These are phyloP conservation scores for Petroica traversi DNA, from an alignment of 2,113 vertebrate genomes.

Conservation along the genomic window DNA sequence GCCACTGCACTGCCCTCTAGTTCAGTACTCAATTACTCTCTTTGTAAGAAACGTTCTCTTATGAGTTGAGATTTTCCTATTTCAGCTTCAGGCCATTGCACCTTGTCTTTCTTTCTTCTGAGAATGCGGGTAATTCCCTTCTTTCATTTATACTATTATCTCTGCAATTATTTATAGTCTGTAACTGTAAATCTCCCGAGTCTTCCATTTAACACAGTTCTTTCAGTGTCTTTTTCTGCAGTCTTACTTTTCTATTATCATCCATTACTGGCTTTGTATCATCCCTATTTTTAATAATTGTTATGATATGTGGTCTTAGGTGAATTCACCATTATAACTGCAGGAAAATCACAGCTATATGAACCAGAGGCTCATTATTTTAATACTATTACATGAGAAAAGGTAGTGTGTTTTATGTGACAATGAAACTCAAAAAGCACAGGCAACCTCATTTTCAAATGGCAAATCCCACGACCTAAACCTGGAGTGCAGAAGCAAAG, in stretches of 20 bases:
- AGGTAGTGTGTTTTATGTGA: neutral
- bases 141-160: slow-evolving; percentile 42
- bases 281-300: neutral
- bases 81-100: slow-evolving; percentile 41
- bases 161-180: slow-evolving; percentile 49
- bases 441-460: neutral
- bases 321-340: neutral
- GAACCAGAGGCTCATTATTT: neutral
- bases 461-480: neutral
- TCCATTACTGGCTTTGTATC: neutral
- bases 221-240: neutral
- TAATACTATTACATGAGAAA: neutral
- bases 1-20: neutral
- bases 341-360: neutral
- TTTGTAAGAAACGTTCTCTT: neutral
- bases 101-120: slow-evolving; percentile 18
- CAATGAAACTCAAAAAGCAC: neutral
- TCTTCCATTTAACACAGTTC: neutral
- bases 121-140: slow-evolving; percentile 43
- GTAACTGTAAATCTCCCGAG: neutral
- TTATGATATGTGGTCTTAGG: neutral
- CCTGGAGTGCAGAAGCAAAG: neutral
- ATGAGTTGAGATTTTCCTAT: neutral
- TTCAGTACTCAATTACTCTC: neutral
- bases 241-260: neutral